Conservation (phyloP, 2,113 vertebrate species). For the Corynorhinus townsendii region DNA sequence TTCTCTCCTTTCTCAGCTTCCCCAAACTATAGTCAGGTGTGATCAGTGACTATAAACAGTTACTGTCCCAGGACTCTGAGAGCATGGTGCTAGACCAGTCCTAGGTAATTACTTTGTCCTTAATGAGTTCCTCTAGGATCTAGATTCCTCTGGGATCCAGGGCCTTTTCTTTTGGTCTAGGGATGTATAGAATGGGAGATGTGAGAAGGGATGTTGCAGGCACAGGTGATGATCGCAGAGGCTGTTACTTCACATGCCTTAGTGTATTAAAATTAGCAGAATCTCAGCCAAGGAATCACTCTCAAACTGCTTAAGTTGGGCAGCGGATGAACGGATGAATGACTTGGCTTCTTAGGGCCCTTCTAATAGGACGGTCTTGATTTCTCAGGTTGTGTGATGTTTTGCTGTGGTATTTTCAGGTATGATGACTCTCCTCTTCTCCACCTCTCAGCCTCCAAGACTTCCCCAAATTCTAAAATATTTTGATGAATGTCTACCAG, state of each 20-base stretch:
- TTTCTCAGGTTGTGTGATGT: background rate
- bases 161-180: background rate
- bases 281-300: background rate
- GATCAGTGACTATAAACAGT: background rate
- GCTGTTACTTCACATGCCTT: background rate
- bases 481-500: background rate
- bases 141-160: background rate
- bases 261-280: background rate
- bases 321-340: background rate
- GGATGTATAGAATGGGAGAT: background rate
- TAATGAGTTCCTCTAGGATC: conserved; percentile 4
- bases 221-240: background rate
- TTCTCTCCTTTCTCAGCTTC: background rate
- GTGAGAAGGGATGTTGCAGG: background rate
- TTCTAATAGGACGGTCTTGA: background rate
- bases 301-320: background rate
- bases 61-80: background rate
- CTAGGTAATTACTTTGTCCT: background rate
- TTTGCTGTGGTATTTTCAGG: background rate
- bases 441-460: background rate
- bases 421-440: background rate
- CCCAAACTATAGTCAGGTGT: background rate
- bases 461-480: background rate
- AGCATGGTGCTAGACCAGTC: background rate
- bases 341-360: background rate